Base-by-base conservation (phyloP, 2,113 vertebrate species). In the Cebidichthys violaceus region DNA sequence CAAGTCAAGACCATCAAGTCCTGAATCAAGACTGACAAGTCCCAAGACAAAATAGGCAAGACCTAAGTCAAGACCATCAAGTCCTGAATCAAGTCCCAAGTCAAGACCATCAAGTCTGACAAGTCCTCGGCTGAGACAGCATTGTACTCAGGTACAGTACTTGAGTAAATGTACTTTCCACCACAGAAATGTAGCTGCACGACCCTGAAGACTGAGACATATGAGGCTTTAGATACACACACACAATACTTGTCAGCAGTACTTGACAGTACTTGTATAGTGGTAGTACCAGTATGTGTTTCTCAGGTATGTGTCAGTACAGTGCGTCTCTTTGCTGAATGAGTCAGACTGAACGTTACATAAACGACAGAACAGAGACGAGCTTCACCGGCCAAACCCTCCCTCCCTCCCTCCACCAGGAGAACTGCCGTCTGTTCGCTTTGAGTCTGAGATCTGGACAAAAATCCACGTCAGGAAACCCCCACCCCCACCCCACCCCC, bases 361-460 rank as follows among this genome's bases (percentile, higher is more conserved):
- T 75, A 84, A 89, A 31, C 4, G 71, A 70, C 78, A 75, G 83
- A 81, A 74, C 77, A 74, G 43, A 70, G 41, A 75, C 22, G 22
- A 43, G 54, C 73, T 0, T 31, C 84, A 75, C 45, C 75, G 82
- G 5, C 55, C 75, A 31, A 68, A 79, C 59, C 6, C 33, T 33
- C 61, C 8, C 33, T 45, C 43, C n/a, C 79, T 33, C 50, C 20
- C 45, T 4, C 39, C 6, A 33, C 66, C 79, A 75, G 47, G 33
- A 77, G 75, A 88, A 50, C 83, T 45, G 70, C 84, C 77, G 72
- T 87, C 86, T 86, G 89, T 81, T 87, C 84, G 15, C 86, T 76
- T 67, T 73, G 60, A 82, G 62, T 37, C 65, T 6, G 9, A 78
- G 57, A 89, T 82, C 68, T 77, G 77, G 70, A 50, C 76, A 65